Evolutionary conservation across 2,113 vertebrate species (phyloP), one percentile per base, ranked within the genome.

Genomic region (Scatophagus argus): DNA sequence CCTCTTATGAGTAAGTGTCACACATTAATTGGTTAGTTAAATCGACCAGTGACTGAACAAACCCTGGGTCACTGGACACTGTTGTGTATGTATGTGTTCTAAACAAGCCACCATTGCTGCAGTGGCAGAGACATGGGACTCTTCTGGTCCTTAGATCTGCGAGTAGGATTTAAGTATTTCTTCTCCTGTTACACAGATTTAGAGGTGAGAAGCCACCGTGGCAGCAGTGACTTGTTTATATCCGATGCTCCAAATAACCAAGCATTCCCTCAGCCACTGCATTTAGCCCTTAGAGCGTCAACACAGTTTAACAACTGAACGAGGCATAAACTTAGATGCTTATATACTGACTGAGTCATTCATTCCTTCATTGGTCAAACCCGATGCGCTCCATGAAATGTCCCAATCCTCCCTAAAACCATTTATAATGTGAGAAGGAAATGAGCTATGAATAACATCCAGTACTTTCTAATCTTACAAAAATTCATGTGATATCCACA

Each of bases 401-500:
- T 23, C 21, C 10, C 52, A 55, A 11, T 31, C 49, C 36, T 72
- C 17, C 63, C 29, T 63, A 47, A 68, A 70, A 49, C 58, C 54
- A 56, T 47, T 62, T 54, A 44, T n/a, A 36, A 39, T 32, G 7
- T 16, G 52, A 39, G 49, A 59, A 39, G 25, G 12, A 6, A 34
- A n/a, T 12, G 36, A 56, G 46, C n/a, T 19, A 46, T 2, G 11
- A 72, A 43, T 67, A 43, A 55, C 65, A 58, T 54, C 55, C 47
- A 41, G 19, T 69, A 21, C 23, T 43, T 55, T 75, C 47, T 49
- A 34, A 84, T 76, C 38, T 81, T 27, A 54, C 17, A 39, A 55
- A 72, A 62, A 49, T 23, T 54, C 54, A 55, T 66, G 63, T 39
- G 39, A 74, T 64, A 47, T 63, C 51, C 75, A 76, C 56, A 25